These are phyloP conservation scores for Actinemys pallida DNA, from an alignment of 2,113 vertebrate genomes.

Conservation along the genomic window DNA sequence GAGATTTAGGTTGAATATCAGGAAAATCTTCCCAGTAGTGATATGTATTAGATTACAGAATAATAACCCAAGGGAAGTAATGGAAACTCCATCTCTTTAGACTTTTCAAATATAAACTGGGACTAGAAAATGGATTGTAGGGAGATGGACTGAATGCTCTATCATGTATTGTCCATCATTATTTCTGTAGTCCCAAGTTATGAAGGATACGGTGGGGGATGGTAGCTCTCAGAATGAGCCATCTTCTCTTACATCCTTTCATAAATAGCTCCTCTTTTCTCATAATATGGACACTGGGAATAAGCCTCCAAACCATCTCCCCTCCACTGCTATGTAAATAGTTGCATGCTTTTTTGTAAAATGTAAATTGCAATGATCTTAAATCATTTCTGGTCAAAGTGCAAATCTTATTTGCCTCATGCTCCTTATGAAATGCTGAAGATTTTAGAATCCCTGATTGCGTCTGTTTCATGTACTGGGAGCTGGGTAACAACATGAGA, in stretches of 20 bases:
- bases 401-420: too few relatives aligned
- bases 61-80: neutral
- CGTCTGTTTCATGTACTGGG: neutral
- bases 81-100: neutral
- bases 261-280: neutral
- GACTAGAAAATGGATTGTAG: neutral
- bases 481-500: neutral
- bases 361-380: neutral
- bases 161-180: neutral
- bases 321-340: neutral
- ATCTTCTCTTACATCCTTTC: neutral
- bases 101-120: accelerated
- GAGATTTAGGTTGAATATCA: neutral
- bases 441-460: too few relatives aligned
- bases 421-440: too few relatives aligned
- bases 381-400: neutral
- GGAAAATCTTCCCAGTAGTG: neutral
- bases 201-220: neutral
- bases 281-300: neutral
- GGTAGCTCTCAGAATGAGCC: neutral
- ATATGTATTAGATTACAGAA: neutral
- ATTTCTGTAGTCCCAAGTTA: neutral
- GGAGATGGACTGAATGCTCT: neutral
- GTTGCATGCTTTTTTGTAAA: neutral
- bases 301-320: neutral